Base-by-base conservation (phyloP, 2,113 vertebrate genomes). In the Neofelis nebulosa region DNA sequence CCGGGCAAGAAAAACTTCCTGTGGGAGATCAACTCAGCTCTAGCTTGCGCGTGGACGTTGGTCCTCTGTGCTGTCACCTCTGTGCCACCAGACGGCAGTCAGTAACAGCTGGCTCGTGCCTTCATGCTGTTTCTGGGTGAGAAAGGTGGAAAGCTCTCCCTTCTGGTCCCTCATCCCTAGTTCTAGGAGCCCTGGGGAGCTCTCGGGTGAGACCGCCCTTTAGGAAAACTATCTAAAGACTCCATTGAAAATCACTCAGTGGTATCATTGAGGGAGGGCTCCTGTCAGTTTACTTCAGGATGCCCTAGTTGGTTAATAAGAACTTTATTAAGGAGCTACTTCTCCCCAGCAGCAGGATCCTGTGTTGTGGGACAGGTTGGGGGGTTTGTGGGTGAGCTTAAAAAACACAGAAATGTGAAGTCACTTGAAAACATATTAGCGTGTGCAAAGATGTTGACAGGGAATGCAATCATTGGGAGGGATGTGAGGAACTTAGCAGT, bases 61-160 rank as follows among this genome's bases (percentile, higher is more conserved):
- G 14, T 5, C 41, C 61, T 6, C 1, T 0, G 63, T 61, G 29
- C 10, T 84, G 69, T 71, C 25, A 16, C 81, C 61, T 52, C 83
- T 0, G 0, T 66, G 65, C 96, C 11, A 0, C 69, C 0, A 0
- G 36, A 0, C 0, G 23, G 52, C 15, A 48, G 33, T 38, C n/a
- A 29, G 41, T 63, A 82, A 38, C 36, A 0, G 0, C 23, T 95
- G 96, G 78, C 97, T 82, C 8, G 2, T 21, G 71, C 91, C 78
- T 68, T 0, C 0, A 4, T 81, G 63, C 12, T 16, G 7, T 19
- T 78, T 48, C 29, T 65, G 10, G 6, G 7, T 87, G 4, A 80
- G 81, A 45, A 90, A 23, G 48, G 13, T 1, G 31, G 48, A 8
- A 21, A 31, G 38, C 38, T 16, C 36, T 74, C 57, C 66, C 27